Conservation (phyloP, 2,797 vertebrate genomes). For the Eulemur rubriventer region DNA sequence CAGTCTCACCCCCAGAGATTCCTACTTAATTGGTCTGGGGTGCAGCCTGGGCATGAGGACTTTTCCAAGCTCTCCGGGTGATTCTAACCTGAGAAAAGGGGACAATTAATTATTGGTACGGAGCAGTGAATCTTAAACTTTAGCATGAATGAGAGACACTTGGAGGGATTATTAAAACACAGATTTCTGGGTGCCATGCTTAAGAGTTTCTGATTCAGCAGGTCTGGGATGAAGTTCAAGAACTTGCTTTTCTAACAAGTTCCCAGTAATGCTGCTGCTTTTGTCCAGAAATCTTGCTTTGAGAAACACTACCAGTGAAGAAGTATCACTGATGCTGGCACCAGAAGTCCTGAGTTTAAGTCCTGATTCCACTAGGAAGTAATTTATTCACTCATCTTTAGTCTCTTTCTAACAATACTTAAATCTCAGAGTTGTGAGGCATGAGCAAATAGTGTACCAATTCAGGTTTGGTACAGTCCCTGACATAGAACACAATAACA, state of each 20-base stretch:
- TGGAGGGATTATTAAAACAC: neutral
- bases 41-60: neutral
- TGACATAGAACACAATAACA: slow-evolving; percentile 31
- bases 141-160: neutral
- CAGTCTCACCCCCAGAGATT: neutral
- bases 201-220: neutral
- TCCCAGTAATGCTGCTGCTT: slow-evolving; percentile 10
- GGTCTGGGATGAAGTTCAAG: neutral
- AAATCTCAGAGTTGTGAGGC: slow-evolving; percentile 24
- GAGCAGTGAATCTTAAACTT: slow-evolving; percentile 7
- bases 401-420: slow-evolving; percentile 53
- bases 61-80: neutral
- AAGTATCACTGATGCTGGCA: neutral
- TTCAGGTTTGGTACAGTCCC: neutral
- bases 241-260: slow-evolving; percentile 22
- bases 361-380: slow-evolving; percentile 21
- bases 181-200: neutral
- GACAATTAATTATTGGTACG: neutral
- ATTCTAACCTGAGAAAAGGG: slow-evolving; percentile 11
- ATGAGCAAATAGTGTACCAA: neutral
- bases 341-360: neutral
- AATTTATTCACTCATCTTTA: slow-evolving; percentile 10
- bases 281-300: slow-evolving; percentile 24
- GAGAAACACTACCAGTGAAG: neutral
- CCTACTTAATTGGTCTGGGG: neutral